Percentiles rank a stretch among this genome's conserved stretches.
Evolutionary conservation across 2,888 invertebrate species (phyloP).

Genomic region (Epinotia bilunana): DNA sequence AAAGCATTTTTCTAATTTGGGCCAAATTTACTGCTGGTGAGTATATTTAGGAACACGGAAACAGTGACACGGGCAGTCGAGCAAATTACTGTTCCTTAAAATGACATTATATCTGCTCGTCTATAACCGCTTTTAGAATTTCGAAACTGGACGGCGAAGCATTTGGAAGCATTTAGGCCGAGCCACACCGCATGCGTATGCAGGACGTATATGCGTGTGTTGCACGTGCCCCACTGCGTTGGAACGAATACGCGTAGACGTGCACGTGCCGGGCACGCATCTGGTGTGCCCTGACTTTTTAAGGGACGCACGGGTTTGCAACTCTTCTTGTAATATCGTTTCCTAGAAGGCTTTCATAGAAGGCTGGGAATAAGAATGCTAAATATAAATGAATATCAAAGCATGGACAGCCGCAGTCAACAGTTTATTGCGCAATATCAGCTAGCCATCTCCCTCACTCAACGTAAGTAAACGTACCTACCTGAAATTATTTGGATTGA

Average conservation of each 20-base stretch:
- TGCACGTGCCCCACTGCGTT: too few species aligned
- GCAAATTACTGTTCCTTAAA: constrained; percentile 16
- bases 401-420: not conserved
- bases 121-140: constrained; percentile 33
- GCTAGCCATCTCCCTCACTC: too few species aligned
- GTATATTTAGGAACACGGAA: constrained; percentile 37
- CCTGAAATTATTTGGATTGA: too few species aligned
- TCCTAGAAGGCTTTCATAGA: not conserved
- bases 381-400: not conserved
- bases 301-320: constrained; percentile 17
- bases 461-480: too few species aligned
- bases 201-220: too few species aligned
- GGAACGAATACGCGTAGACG: too few species aligned
- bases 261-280: too few species aligned
- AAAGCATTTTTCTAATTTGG: too few species aligned
- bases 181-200: too few species aligned
- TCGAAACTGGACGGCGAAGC: constrained; percentile 62
- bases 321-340: not conserved
- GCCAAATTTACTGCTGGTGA: too few species aligned
- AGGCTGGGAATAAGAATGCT: not conserved
- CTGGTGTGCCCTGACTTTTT: too few species aligned
- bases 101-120: constrained; percentile 30
- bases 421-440: too few species aligned
- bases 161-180: constrained; percentile 49
- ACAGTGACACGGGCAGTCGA: constrained; percentile 18